These are phyloP conservation scores for Oxyura jamaicensis DNA, from an alignment of 2,113 vertebrate species.

Conservation along the genomic window DNA sequence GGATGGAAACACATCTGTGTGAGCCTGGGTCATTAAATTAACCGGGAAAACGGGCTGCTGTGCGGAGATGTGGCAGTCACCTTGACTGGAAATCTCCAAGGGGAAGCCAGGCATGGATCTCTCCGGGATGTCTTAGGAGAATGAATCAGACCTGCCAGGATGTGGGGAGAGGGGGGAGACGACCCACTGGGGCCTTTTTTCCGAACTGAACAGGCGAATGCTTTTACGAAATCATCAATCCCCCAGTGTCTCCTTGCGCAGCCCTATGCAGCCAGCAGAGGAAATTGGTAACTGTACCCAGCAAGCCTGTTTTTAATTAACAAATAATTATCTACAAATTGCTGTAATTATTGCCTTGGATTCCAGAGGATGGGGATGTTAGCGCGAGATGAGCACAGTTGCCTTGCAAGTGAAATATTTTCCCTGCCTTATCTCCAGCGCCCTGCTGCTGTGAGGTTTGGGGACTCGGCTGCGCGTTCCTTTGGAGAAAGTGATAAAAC, in stretches of 20 bases:
- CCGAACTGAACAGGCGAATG: background rate
- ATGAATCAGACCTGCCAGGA: constrained; percentile 21
- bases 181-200: background rate
- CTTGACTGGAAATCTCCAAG: background rate
- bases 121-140: background rate
- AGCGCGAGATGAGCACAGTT: constrained; percentile 1
- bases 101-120: background rate
- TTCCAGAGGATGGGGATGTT: constrained; percentile 61
- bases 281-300: constrained; percentile 70
- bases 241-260: constrained; percentile 44
- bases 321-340: constrained; percentile 75
- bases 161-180: background rate
- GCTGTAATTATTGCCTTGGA: constrained; percentile 72
- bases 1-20: background rate
- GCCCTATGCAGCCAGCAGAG: background rate
- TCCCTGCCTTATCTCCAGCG: constrained; percentile 59
- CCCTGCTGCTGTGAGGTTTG: constrained; percentile 58
- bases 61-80: background rate
- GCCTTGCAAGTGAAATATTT: constrained; percentile 66
- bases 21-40: background rate
- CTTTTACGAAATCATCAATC: background rate
- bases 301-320: constrained; percentile 74
- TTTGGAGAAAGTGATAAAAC: constrained; percentile 46
- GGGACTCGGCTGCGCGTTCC: background rate
- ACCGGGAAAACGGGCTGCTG: background rate